Evolutionary conservation across 1,140 invertebrate species (phyloP).

Genomic region (Drosophila malerkotliana): DNA sequence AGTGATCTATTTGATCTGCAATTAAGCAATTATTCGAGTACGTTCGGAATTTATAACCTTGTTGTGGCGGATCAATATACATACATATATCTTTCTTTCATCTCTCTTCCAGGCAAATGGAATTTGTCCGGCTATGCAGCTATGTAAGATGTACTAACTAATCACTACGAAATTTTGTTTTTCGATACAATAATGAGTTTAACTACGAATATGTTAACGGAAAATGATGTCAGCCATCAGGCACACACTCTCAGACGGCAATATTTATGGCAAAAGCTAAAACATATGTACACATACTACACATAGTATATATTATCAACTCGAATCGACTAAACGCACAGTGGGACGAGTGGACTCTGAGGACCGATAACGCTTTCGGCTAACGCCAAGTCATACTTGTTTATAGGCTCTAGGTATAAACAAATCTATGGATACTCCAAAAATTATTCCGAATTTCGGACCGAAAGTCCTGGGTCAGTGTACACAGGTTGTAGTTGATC

Average conservation of each 20-base stretch:
- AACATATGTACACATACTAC: constrained; percentile 21
- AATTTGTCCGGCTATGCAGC: constrained; percentile 35
- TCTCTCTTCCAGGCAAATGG: constrained; percentile 55
- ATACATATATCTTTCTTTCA: constrained; percentile 45
- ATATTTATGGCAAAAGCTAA: constrained; percentile 52
- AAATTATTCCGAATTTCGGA: background rate
- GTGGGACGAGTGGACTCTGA: constrained; percentile 36
- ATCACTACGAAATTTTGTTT: constrained; percentile 49
- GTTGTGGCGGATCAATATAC: constrained; percentile 20
- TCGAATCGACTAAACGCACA: constrained; percentile 56
- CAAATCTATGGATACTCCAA: constrained; percentile 17
- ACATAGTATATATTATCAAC: constrained; percentile 36
- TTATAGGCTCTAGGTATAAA: constrained; percentile 34
- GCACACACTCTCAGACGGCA: constrained; percentile 31
- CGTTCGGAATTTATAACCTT: constrained; percentile 53
- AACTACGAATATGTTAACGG: constrained; percentile 59
- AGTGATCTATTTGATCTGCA: constrained; percentile 63
- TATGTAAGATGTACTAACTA: constrained; percentile 49
- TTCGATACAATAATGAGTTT: constrained; percentile 36
- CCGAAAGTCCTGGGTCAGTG: constrained; percentile 24
- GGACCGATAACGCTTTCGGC: background rate
- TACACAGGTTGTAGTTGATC: constrained; percentile 19
- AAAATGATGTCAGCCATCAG: constrained; percentile 65
- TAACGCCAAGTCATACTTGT: constrained; percentile 31
- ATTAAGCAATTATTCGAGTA: constrained; percentile 62